A percentile compares a stretch with the other conserved stretches of the same genome.
Conservation (phyloP, 2,888 invertebrate species). For the Gisinianus flammeolus region DNA sequence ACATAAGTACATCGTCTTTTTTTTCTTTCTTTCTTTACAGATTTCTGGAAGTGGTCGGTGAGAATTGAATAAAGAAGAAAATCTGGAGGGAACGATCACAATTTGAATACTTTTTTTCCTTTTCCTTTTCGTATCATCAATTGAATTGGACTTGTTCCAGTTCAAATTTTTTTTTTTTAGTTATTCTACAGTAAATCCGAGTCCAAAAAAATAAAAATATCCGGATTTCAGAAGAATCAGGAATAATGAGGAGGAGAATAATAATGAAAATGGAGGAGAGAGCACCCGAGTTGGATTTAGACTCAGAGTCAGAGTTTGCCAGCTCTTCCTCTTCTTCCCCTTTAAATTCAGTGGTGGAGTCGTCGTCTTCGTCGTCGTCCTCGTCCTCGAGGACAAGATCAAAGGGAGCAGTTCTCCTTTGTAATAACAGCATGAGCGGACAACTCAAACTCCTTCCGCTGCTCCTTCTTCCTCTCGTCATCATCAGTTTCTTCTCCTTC, state of each 20-base stretch:
- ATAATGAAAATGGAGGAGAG: not conserved
- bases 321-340: too few species aligned
- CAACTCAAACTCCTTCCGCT: not conserved
- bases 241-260: slow-evolving; percentile 24
- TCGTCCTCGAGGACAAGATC: not conserved
- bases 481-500: slow-evolving; percentile 1
- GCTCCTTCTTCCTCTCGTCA: not conserved
- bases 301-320: not conserved
- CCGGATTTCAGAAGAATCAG: not conserved
- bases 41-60: not conserved
- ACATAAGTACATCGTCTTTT: not conserved
- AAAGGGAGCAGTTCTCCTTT: not conserved
- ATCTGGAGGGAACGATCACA: not conserved
- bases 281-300: not conserved
- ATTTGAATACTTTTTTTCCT: not conserved
- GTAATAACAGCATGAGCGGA: not conserved
- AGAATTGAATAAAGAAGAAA: not conserved
- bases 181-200: not conserved
- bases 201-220: too few species aligned
- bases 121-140: not conserved
- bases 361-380: not conserved
- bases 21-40: not conserved
- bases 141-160: not conserved
- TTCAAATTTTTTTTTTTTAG: not conserved
- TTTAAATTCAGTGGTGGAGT: not conserved